Evolutionary conservation across 2,888 invertebrate species (phyloP).

Genomic region (Tiphia femorata): DNA sequence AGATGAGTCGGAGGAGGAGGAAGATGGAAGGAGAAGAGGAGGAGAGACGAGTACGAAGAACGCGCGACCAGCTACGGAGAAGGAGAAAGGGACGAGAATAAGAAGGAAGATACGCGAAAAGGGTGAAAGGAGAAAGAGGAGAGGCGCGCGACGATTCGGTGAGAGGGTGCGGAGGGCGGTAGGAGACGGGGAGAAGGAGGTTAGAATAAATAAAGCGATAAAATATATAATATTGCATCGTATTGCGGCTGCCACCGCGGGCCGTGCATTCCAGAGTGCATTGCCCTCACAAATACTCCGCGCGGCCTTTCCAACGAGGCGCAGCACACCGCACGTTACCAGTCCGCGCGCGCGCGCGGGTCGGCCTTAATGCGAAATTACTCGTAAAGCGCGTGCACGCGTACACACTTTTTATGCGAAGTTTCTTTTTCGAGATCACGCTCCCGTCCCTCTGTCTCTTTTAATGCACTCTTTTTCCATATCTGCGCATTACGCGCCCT

Average conservation of each 20-base stretch:
- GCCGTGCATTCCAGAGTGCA: constrained; percentile 63
- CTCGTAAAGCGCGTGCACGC: constrained; percentile 42
- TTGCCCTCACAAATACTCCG: constrained; percentile 61
- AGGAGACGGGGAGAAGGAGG: constrained; percentile 45
- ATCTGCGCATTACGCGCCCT: constrained; percentile 3
- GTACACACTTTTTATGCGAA: constrained; percentile 39
- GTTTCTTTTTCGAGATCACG: constrained; percentile 25
- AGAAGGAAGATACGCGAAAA: not conserved
- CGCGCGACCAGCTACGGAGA: too few relatives aligned
- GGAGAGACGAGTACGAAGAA: not conserved
- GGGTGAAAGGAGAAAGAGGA: constrained; percentile 2
- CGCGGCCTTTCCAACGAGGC: constrained; percentile 46
- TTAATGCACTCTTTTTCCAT: constrained; percentile 5
- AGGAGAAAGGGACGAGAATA: not conserved
- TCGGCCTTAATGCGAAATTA: constrained; percentile 50
- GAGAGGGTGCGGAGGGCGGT: constrained; percentile 27
- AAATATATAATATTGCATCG: constrained; percentile 63
- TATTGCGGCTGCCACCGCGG: constrained; percentile 64
- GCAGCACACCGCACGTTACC: constrained; percentile 43
- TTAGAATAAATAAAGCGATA: constrained; percentile 69
- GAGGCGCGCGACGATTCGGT: not conserved
- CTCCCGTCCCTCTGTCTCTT: constrained; percentile 9
- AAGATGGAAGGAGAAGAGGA: not conserved
- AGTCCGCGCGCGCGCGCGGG: too few relatives aligned
- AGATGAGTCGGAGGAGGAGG: not conserved